Base-by-base conservation (phyloP, 2,888 invertebrate genomes). In the Pterobdella sp. region DNA sequence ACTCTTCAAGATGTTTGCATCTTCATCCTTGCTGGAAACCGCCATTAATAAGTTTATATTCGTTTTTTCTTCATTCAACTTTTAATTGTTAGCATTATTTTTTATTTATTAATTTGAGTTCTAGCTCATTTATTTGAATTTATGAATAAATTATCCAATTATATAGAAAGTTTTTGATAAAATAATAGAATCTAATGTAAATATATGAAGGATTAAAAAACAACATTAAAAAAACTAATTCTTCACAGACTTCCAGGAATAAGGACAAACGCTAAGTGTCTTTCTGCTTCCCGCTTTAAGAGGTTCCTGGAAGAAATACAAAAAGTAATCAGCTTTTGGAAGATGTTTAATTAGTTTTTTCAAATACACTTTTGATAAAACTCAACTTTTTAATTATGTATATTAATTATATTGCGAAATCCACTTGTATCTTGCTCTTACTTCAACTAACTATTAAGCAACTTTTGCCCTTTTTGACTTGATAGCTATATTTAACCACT, bases 1-100 rank as follows among this genome's bases (percentile, higher is more conserved):
- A 1, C 35, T 71, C 63, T 71, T 71, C 71, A 71, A 71, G 36
- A 18, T 36, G 35, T 22, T 71, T 3, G 60, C 60, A 14, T 63
- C 71, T 31, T 63, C 71, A 35, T 32, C 14, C n/a, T 32, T 63
- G 26, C n/a, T 71, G 34, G 35, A 60, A 63, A 26, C 35, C 36
- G 35, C 31, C 7, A 42, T 70, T 31, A 52, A 70, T 31, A 56
- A 32, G 70, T 70, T 7, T 22, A 14, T 63, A 29, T 63, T 63
- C 26, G 10, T 14, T 7, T n/a, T 63, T 63, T 22, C 18, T 7
- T 1, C 29, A 1, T 0, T 35, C 7, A 14, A 22, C 29, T 68
- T 68, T 14, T 64, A 18, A 26, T 64, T 26, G 29, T 64, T 64
- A 64, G 10, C 26, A 26, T 64, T 64, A 64, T 10, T 64, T n/a